Conservation (phyloP, 2,113 vertebrate genomes). For the Chloroceryle aenea region DNA sequence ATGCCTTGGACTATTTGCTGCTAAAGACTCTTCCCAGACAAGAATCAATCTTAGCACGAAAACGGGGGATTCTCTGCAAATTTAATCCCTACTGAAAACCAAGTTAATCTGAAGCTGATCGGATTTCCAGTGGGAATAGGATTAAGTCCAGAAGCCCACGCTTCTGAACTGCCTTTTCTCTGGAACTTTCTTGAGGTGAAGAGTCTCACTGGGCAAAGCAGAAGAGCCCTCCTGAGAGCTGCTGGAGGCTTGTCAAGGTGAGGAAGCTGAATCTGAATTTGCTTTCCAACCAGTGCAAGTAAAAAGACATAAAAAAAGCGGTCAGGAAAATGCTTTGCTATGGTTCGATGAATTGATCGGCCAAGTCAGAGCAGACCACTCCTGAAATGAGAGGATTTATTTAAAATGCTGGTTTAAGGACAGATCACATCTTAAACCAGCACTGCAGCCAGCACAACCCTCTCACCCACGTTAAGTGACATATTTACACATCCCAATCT, state of each 20-base stretch:
- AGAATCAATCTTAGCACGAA: neutral
- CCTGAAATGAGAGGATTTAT: neutral
- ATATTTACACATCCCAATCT: fast-evolving
- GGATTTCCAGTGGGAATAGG: conserved; percentile 27
- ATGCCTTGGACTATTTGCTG: neutral
- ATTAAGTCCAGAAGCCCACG: neutral
- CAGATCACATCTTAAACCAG: neutral
- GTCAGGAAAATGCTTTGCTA: neutral
- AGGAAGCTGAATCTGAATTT: neutral
- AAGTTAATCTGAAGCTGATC: neutral
- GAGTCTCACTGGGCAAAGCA: neutral
- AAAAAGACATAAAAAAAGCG: neutral
- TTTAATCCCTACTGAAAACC: neutral
- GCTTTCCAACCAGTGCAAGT: neutral
- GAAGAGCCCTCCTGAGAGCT: neutral
- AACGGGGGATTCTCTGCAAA: neutral
- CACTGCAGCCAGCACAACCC: too few relatives aligned
- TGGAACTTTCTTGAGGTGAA: neutral
- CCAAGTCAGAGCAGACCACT: neutral
- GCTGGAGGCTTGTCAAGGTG: neutral
- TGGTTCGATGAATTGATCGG: neutral
- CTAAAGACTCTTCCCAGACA: neutral
- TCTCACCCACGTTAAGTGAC: neutral
- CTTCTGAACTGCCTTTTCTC: neutral
- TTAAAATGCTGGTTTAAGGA: neutral